Evolutionary conservation across 2,888 invertebrate species (phyloP), one percentile per base, ranked within the genome.

Genomic region (Tenthredo scrophulariae): DNA sequence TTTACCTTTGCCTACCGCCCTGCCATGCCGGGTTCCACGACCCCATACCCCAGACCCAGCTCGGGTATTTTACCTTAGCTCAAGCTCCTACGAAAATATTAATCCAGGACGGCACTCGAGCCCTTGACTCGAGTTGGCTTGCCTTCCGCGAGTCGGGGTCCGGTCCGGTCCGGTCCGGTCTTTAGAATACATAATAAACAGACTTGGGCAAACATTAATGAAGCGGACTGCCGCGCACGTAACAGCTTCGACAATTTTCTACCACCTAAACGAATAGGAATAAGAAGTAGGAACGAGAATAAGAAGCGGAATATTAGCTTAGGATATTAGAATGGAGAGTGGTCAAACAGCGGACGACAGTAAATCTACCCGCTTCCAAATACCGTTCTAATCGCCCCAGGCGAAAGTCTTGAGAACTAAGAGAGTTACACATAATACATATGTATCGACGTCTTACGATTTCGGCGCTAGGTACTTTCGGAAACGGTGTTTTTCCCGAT

Each of bases 61-160:
- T 22, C 6, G 82, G 62, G 6, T 22, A 33, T n/a, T n/a, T n/a
- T 18, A 67, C 29, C 33, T 67, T 33, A 18, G 33, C 22, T 26
- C 15, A 1, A 29, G 33, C 84, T 54, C 58, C 84, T 84, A 84
- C 84, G 84, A 84, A 84, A 84, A 84, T 84, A 84, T 84, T 84
- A 84, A 84, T 84, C 58, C 84, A 84, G 74, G 74, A 70, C 75
- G 22, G 18, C 58, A 40, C 50, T 54, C 67, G n/a, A 46, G 46
- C 67, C 18, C 40, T 33, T 83, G 26, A 54, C 46, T 43, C 40
- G 40, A 37, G n/a, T 13, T 54, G 54, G n/a, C 54, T n/a, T n/a
- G n/a, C 54, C 54, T 54, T 54, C 54, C 54, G 54, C 54, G n/a
- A 54, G 54, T 18, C 54, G 7, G 54, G 22, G 22, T 26, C 77